phyloP scores from a whole-genome alignment of 2,113 vertebrate species.

The Psophia crepitans region DNA sequence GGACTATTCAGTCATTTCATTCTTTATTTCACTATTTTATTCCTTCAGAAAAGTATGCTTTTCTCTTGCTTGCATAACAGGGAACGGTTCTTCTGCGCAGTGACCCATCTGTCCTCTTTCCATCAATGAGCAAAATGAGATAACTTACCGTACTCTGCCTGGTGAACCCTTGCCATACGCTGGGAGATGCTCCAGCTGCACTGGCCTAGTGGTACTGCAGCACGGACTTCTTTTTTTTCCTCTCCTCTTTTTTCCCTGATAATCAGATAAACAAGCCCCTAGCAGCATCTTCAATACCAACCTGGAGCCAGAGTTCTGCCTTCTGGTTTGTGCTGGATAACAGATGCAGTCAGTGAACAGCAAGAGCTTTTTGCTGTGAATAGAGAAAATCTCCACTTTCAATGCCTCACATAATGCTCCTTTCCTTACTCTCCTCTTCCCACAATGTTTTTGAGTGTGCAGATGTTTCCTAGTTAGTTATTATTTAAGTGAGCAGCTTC shows the following conservation, averaged over 20 bases:
- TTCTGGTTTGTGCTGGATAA: not conserved
- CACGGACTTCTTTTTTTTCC: not conserved
- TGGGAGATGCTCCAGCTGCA: not conserved
- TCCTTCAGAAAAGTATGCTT: not conserved
- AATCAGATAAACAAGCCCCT: not conserved
- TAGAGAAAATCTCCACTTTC: not conserved
- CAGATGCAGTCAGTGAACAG: not conserved
- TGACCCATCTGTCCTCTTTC: not conserved
- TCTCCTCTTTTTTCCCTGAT: too few relatives aligned
- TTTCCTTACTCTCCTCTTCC: not conserved
- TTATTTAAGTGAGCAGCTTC: conserved; percentile 83
- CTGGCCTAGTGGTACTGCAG: not conserved
- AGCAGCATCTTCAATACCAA: not conserved
- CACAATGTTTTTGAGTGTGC: conserved; percentile 25
- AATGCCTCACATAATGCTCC: not conserved
- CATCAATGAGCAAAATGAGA: not conserved
- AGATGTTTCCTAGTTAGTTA: conserved; percentile 70
- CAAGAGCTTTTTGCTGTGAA: not conserved
- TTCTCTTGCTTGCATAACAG: not conserved
- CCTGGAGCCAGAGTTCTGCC: not conserved
- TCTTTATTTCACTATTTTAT: not conserved
- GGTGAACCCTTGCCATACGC: not conserved
- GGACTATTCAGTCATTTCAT: not conserved
- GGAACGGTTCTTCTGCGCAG: not conserved
- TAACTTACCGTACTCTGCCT: not conserved